These are phyloP conservation scores for Clarias gariepinus DNA, from an alignment of 2,113 vertebrate genomes.

Conservation along the genomic window DNA sequence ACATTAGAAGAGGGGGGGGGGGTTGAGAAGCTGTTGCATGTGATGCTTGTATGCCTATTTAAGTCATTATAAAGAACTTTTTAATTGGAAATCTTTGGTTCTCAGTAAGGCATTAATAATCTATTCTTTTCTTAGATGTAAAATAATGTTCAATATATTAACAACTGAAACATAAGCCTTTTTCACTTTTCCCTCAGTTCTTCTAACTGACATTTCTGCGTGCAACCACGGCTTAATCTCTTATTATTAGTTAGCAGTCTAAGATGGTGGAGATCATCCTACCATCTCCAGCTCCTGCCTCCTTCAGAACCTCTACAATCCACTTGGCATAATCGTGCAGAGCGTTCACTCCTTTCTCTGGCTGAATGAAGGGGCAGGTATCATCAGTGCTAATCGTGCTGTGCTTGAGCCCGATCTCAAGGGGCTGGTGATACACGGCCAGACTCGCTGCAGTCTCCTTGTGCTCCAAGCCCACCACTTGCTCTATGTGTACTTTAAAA, in stretches of 20 bases:
- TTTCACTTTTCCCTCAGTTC: neutral
- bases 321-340: constrained; percentile 89
- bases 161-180: neutral
- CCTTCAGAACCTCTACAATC: constrained; percentile 68
- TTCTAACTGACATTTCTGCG: neutral
- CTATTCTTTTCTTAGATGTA: neutral
- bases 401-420: constrained; percentile 89
- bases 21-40: too few relatives aligned
- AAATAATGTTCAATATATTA: neutral
- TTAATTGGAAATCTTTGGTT: too few relatives aligned
- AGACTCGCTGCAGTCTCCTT: constrained; percentile 63
- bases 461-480: constrained; percentile 73
- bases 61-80: too few relatives aligned
- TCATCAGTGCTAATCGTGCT: constrained; percentile 78
- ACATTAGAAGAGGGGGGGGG: too few relatives aligned
- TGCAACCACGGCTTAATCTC: neutral
- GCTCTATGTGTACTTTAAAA: constrained; percentile 89
- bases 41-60: too few relatives aligned
- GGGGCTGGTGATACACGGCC: constrained; percentile 75
- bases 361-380: constrained; percentile 78
- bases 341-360: constrained; percentile 78
- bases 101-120: too few relatives aligned
- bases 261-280: constrained; percentile 30
- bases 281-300: constrained; percentile 69
- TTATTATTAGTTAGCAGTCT: too few relatives aligned